These are phyloP conservation scores for Drosophila takahashii DNA, from an alignment of 1,140 invertebrate genomes.

Conservation along the genomic window DNA sequence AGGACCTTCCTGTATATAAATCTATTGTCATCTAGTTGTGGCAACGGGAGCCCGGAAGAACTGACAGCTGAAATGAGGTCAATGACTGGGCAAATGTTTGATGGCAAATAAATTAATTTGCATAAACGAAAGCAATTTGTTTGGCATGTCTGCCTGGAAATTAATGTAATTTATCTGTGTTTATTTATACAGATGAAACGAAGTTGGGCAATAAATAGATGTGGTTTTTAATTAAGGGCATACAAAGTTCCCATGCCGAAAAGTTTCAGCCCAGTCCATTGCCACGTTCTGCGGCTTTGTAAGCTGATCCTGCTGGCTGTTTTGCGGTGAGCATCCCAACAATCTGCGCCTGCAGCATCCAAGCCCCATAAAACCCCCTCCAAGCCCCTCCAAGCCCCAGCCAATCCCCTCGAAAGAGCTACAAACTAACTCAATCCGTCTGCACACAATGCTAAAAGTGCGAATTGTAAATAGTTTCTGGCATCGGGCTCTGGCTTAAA, in stretches of 20 bases:
- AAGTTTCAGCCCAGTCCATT: conserved; percentile 10
- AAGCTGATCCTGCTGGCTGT: conserved; percentile 44
- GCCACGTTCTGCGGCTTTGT: conserved; percentile 34
- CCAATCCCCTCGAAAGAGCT: conserved; percentile 15
- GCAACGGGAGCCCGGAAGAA: not conserved
- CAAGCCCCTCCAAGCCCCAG: not conserved
- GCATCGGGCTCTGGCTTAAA: conserved; percentile 22
- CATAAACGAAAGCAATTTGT: conserved; percentile 19
- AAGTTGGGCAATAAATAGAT: conserved; percentile 44
- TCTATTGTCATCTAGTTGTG: not conserved
- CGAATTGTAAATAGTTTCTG: conserved; percentile 73
- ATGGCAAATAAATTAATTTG: conserved; percentile 29
- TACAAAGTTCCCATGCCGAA: conserved; percentile 27
- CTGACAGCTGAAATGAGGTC: conserved; percentile 8
- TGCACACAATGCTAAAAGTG: conserved; percentile 65
- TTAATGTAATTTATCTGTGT: conserved; percentile 12
- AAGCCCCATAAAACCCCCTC: not conserved
- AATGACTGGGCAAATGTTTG: conserved; percentile 1
- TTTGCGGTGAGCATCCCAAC: conserved; percentile 41
- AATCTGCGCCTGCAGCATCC: conserved; percentile 5
- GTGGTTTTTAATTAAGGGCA: conserved; percentile 52
- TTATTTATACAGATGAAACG: conserved; percentile 9
- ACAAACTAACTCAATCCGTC: conserved; percentile 64
- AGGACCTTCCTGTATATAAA: conserved; percentile 1
- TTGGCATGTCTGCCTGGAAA: conserved; percentile 5